Evolutionary conservation across 2,888 invertebrate genomes (phyloP).

Genomic region (Antheraea yamamai): DNA sequence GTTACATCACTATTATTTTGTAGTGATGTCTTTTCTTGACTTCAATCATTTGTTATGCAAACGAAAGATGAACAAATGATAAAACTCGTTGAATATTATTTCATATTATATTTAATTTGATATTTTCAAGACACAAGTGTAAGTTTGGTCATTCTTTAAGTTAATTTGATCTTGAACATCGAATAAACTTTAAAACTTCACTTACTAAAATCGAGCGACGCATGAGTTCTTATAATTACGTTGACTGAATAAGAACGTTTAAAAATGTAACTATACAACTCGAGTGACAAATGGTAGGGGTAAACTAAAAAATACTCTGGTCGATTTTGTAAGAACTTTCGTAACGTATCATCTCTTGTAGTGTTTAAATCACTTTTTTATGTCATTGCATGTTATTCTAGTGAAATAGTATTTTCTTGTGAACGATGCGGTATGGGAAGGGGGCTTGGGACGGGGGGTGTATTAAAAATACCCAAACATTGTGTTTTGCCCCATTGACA

Average conservation of each 20-base stretch:
- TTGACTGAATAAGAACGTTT: neutral
- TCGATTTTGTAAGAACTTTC: conserved; percentile 16
- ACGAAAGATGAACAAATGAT: neutral
- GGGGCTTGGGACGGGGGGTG: conserved; percentile 8
- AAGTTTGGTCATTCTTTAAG: neutral
- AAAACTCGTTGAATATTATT: neutral
- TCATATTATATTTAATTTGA: neutral
- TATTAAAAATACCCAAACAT: conserved; percentile 42
- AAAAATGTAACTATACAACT: neutral
- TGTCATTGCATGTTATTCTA: conserved; percentile 8
- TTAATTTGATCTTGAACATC: neutral
- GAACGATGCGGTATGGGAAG: conserved; percentile 24
- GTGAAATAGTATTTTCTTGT: conserved; percentile 14
- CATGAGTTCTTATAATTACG: neutral
- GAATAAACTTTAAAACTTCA: neutral
- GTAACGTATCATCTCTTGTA: conserved; percentile 14
- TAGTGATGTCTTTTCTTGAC: neutral
- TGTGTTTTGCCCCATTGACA: conserved; percentile 60
- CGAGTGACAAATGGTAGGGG: neutral
- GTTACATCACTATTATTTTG: neutral
- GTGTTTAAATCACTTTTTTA: conserved; percentile 14
- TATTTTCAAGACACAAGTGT: neutral
- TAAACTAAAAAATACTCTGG: neutral
- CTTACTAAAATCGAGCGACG: neutral
- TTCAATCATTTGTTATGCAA: neutral